These are phyloP conservation scores for Patella depressa DNA, from an alignment of 2,888 invertebrate genomes.

Conservation along the genomic window DNA sequence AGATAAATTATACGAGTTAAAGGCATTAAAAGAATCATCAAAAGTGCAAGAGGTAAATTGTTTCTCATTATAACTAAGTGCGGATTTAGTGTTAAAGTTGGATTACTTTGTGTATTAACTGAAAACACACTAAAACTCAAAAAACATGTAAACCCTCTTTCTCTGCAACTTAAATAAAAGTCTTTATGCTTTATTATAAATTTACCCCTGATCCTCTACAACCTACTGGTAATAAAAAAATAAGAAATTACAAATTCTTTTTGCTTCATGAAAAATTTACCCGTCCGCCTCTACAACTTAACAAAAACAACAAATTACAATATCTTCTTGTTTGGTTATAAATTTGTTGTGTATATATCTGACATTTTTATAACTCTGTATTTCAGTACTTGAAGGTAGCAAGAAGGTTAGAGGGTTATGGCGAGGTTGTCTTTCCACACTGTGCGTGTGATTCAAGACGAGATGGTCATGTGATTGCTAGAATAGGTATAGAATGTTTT, in stretches of 20 bases:
- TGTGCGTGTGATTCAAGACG: constrained; percentile 90
- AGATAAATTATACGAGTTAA: constrained; percentile 93
- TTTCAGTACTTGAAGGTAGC: constrained; percentile 66
- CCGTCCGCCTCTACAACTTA: too few species aligned
- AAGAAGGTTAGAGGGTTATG: constrained; percentile 92
- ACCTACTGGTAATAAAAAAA: too few species aligned
- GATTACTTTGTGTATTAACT: neutral
- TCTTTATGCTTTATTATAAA: too few species aligned
- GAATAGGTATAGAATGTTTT: constrained; percentile 78
- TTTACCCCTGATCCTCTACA: too few species aligned
- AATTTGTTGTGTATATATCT: too few species aligned
- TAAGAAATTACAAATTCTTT: too few species aligned
- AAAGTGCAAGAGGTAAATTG: constrained; percentile 81
- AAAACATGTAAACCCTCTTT: too few species aligned
- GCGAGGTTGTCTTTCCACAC: constrained; percentile 94
- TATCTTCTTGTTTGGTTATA: too few species aligned
- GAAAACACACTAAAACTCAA: too few species aligned
- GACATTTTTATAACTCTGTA: neutral
- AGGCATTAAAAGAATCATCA: constrained; percentile 91
- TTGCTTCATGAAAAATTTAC: too few species aligned
- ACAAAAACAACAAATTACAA: too few species aligned
- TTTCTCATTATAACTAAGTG: neutral
- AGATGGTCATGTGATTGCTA: constrained; percentile 85
- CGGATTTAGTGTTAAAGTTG: neutral
- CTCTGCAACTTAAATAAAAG: too few species aligned